Base-by-base conservation (phyloP, 35 echinoderm and acorn worm species). In the Holothuria glaberrima region DNA sequence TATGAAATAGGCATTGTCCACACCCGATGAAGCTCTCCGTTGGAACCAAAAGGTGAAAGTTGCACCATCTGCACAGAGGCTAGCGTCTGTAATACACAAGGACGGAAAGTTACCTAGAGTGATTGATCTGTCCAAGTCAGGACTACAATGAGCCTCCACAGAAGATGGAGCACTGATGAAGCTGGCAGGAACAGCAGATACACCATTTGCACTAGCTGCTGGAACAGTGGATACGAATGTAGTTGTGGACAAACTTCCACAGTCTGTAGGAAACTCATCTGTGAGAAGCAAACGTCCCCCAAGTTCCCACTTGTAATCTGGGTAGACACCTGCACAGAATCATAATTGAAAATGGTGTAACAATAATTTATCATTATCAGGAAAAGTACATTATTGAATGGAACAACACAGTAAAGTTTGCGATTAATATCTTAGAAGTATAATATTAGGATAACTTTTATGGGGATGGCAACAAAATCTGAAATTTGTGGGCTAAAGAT, bases 11-110 rank as follows among this genome's bases (percentile, higher is more conserved):
- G 25, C 48, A 58, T 82, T 12, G 1, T 38, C 25, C 9, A 9
- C 48, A 14, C 22, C 19, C 3, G 48, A 56, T 50, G 19, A 22
- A 10, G 48, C 41, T 20, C 19, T 56, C 6, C 36, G 79, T 33
- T 57, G 21, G 48, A 82, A 82, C 79, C 79, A 82, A 60, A 82
- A 82, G 3, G 79, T 50, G 26, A 82, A 82, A 33, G 79, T 56
- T 5, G 25, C 30, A 22, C 79, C 79, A 2, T 82, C 30, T 7
- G 14, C 10, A 28, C 79, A 82, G 4, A n/a, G 41, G 48, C 79
- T 82, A 5, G 79, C 79, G 31, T 82, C 79, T 29, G 79, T 82
- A 24, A 82, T 28, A 38, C 48, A 82, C 17, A 17, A 27, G 26
- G 30, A 33, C 9, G 48, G 14, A 33, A 50, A 82, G 12, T 57